A percentile compares a stretch with the other conserved stretches of the same genome.
These are phyloP conservation scores for Eueremaeus valkanovi DNA, from an alignment of 2,888 invertebrate genomes.

Conservation along the genomic window DNA sequence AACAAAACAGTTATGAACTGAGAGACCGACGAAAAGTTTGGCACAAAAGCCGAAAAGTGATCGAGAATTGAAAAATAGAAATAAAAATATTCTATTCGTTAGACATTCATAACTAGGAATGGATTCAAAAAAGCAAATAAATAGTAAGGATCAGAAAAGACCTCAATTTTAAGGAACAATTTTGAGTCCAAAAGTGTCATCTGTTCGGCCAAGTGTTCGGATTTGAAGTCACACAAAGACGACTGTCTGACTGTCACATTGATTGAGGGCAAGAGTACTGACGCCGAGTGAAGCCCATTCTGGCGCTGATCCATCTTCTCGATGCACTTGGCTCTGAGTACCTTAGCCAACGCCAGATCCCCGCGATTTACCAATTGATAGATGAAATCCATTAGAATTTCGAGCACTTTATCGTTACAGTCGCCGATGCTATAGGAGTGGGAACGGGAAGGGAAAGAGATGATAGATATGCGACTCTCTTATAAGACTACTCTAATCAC, in stretches of 20 bases:
- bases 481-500: too few species aligned
- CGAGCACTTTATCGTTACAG: constrained; percentile 71
- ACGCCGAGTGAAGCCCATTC: background rate
- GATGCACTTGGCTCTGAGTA: constrained; percentile 79
- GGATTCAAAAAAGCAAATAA: too few species aligned
- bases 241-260: constrained; percentile 50
- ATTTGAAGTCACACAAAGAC: constrained; percentile 64
- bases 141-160: too few species aligned
- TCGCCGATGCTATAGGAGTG: constrained; percentile 66
- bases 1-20: background rate
- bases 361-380: constrained; percentile 87
- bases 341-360: constrained; percentile 84
- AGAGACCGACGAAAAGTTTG: background rate
- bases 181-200: constrained; percentile 95
- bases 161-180: constrained; percentile 88
- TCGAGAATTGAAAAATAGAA: too few species aligned
- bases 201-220: constrained; percentile 92
- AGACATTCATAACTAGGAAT: too few species aligned
- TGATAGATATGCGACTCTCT: too few species aligned
- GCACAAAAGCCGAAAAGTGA: background rate
- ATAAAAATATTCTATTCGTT: too few species aligned
- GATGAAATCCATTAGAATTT: constrained; percentile 84
- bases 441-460: background rate
- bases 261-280: constrained; percentile 10
- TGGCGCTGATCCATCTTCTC: constrained; percentile 66